These are phyloP conservation scores for Phyllostomus hastatus DNA, from an alignment of 2,113 vertebrate genomes.

Conservation along the genomic window DNA sequence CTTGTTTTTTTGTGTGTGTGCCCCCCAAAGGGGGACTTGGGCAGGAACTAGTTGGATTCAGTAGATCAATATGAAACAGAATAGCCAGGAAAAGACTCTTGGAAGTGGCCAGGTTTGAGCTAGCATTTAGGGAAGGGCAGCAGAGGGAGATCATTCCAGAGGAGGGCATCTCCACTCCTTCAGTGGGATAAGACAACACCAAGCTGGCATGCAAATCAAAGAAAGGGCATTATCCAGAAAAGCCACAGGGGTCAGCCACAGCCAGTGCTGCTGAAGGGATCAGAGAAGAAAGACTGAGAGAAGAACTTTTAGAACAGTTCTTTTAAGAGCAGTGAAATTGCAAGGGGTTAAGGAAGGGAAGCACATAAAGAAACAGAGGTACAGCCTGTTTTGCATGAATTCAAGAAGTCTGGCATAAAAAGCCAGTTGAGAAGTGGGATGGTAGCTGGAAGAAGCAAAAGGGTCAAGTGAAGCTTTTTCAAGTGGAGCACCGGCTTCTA, in stretches of 20 bases:
- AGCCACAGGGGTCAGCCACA: background rate
- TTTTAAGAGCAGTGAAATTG: background rate
- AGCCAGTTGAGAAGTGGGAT: conserved; percentile 14
- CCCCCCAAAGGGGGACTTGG: background rate
- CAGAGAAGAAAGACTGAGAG: background rate
- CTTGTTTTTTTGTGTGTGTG: background rate
- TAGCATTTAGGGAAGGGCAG: background rate
- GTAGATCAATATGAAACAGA: background rate
- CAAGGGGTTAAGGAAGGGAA: background rate
- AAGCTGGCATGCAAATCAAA: background rate
- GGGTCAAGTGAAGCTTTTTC: conserved; percentile 52
- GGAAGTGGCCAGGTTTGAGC: background rate
- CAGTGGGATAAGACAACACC: background rate
- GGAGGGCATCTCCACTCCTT: background rate
- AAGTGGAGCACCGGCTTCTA: conserved; percentile 24
- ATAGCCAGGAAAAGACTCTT: background rate
- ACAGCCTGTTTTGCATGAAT: conserved; percentile 28
- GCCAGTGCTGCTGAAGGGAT: background rate
- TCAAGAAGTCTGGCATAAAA: conserved; percentile 42
- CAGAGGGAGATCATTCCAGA: background rate
- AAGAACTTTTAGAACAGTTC: background rate
- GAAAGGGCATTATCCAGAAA: background rate
- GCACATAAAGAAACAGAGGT: background rate
- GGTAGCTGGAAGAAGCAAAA: background rate
- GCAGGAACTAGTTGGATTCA: no score